A percentile compares a stretch with the other conserved stretches of the same genome.
Evolutionary conservation across 2,113 vertebrate genomes (phyloP).

Genomic region (Campylorhamphus procurvoides): DNA sequence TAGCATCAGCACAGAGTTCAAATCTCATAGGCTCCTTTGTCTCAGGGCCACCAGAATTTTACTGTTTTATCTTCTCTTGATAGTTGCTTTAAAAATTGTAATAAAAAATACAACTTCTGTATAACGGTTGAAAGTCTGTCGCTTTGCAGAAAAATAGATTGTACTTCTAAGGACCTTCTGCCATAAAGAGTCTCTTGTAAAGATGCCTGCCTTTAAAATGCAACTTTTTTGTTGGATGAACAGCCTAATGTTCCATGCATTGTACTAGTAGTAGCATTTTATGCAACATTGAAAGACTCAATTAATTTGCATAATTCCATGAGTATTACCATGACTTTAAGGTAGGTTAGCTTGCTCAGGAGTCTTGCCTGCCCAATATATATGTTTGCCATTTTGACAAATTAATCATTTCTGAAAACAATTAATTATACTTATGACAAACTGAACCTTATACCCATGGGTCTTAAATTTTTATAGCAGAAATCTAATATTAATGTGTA

Average conservation of each 20-base stretch:
- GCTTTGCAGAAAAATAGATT: constrained; percentile 82
- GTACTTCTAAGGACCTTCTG: constrained; percentile 81
- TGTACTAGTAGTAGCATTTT: constrained; percentile 96
- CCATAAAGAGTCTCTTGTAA: constrained; percentile 84
- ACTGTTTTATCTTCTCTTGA: constrained; percentile 50
- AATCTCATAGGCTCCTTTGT: constrained; percentile 47
- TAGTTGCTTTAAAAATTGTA: constrained; percentile 71
- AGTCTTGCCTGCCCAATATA: constrained; percentile 81
- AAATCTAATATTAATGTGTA: constrained; percentile 89
- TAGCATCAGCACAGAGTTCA: constrained; percentile 23
- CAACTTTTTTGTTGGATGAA: constrained; percentile 94
- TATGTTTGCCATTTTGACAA: constrained; percentile 87
- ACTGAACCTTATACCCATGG: constrained; percentile 89
- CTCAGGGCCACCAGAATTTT: constrained; percentile 22
- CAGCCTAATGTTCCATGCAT: constrained; percentile 99
- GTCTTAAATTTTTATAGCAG: constrained; percentile 84
- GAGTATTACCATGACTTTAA: constrained; percentile 93
- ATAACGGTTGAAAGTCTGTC: constrained; percentile 73
- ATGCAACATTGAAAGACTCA: constrained; percentile 99
- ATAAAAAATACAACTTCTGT: constrained; percentile 72
- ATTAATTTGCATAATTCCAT: constrained; percentile 99
- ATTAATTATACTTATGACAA: constrained; percentile 99
- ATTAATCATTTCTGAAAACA: constrained; percentile 95
- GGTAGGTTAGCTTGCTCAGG: constrained; percentile 87
- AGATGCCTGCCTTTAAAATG: constrained; percentile 84